A percentile compares a stretch with the other conserved stretches of the same genome.
Conservation (phyloP, 2,888 invertebrate genomes). For the Andrena minutula region DNA sequence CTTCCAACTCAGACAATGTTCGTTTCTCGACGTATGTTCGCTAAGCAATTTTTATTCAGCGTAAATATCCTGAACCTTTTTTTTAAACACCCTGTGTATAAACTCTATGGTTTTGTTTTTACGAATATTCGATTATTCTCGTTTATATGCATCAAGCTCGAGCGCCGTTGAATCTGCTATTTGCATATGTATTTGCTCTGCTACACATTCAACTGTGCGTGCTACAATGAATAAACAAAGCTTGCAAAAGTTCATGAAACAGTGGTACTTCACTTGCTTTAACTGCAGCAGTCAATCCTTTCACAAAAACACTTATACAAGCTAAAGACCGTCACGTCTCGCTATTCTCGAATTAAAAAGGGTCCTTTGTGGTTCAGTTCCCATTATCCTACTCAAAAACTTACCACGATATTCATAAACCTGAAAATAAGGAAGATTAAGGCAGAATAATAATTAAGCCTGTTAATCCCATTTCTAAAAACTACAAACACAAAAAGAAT, state of each 20-base stretch:
- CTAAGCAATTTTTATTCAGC: no score
- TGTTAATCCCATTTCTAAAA: no score
- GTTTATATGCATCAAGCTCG: not conserved
- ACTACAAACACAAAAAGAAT: no score
- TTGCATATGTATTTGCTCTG: not conserved
- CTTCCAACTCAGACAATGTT: no score
- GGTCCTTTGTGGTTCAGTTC: no score
- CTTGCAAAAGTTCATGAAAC: not conserved
- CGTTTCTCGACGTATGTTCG: no score
- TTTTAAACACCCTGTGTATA: not conserved
- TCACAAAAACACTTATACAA: not conserved
- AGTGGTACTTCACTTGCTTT: not conserved
- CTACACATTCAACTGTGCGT: not conserved
- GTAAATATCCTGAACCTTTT: no score
- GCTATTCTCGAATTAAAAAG: no score
- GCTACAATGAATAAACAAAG: not conserved
- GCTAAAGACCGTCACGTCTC: not conserved
- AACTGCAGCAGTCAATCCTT: not conserved
- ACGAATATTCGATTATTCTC: not conserved
- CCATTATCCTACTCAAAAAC: no score
- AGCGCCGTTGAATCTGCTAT: not conserved
- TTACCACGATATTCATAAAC: no score
- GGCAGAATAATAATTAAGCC: no score
- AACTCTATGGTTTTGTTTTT: slow-evolving; percentile 12
- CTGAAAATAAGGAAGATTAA: no score